Base-by-base conservation (phyloP, 1,140 invertebrate genomes). In the Drosophila eugracilis region DNA sequence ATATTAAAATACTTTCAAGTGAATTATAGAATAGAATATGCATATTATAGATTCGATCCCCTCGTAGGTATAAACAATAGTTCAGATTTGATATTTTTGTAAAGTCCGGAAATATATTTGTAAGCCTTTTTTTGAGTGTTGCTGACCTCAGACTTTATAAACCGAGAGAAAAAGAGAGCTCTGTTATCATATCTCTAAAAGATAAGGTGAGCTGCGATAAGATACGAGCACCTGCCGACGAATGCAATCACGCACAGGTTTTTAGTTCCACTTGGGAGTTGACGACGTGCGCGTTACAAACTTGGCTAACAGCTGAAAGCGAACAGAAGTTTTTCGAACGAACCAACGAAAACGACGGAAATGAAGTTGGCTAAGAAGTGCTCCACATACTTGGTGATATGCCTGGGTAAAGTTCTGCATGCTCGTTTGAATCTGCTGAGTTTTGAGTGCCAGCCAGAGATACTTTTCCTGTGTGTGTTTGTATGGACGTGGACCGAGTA, bases 371-470 rank as follows among this genome's bases (percentile, higher is more conserved):
- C 81, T 37, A 91, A 90, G 71, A 90, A 90, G 53, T 84, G 48
- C 44, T 83, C 89, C 58, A 90, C 89, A 42, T 90, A 84, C 65
- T 78, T 91, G 63, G 53, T 91, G 85, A 91, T 91, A 57, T 90
- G 89, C 58, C 52, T 91, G 55, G 85, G 89, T 91, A 91, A 90
- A 84, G 76, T 77, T 88, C 24, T 50, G 60, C 19, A 34, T 76
- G 6, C 30, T 49, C 15, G 49, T 65, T 21, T 39, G 45, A 60
- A 71, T 53, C 49, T 47, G 52, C 32, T 47, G 48, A 17, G 37
- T 32, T 15, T 37, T 24, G 19, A 52, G 49, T 15, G 49, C 48
- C 12, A 30, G n/a, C 39, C 12, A 42, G 39, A 19, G 44, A 47
- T 28, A 28, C 14, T 19, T 24, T 30, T 7, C 17, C 30, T n/a